Percentiles rank a stretch among this genome's conserved stretches.
phyloP scores from a whole-genome alignment of 2,888 invertebrate species.

The Xylophagus ater region DNA sequence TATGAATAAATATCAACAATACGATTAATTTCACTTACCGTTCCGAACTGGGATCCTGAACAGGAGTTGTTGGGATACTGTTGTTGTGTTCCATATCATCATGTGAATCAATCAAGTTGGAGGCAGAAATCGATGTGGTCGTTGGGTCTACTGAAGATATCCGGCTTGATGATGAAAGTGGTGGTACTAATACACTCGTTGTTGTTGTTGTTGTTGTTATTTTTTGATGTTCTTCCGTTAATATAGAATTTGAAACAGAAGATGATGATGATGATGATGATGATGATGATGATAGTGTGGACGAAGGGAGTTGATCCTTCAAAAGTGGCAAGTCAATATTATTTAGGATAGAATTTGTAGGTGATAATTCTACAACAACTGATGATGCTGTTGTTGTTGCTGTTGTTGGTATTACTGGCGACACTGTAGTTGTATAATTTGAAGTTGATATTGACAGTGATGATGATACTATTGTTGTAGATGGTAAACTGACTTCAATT shows the following conservation, averaged over 20 bases:
- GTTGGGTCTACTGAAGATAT: neutral
- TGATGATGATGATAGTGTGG: conserved; percentile 18
- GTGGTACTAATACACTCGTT: neutral
- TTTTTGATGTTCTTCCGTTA: neutral
- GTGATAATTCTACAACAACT: conserved; percentile 5
- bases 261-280: conserved; percentile 16
- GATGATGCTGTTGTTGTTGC: neutral
- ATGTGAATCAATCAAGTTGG: conserved; percentile 34
- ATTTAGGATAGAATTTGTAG: conserved; percentile 10
- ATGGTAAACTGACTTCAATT: conserved; percentile 7
- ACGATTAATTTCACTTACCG: conserved; percentile 19
- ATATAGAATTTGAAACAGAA: neutral
- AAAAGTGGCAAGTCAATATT: conserved; percentile 5
- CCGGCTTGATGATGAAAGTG: neutral
- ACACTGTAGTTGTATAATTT: neutral
- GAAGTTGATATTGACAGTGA: conserved; percentile 7
- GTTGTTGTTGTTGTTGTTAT: conserved; percentile 3
- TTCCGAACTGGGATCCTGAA: conserved; percentile 16
- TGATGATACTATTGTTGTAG: conserved; percentile 7
- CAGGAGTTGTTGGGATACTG: conserved; percentile 36
- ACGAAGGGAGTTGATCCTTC: conserved; percentile 13
- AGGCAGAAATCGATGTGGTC: conserved; percentile 1
- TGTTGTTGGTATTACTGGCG: neutral
- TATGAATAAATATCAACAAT: conserved; percentile 20
- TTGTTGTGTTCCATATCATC: conserved; percentile 47